Evolutionary conservation across 2,888 invertebrate genomes (phyloP).

Genomic region (Teleiodes luculella): DNA sequence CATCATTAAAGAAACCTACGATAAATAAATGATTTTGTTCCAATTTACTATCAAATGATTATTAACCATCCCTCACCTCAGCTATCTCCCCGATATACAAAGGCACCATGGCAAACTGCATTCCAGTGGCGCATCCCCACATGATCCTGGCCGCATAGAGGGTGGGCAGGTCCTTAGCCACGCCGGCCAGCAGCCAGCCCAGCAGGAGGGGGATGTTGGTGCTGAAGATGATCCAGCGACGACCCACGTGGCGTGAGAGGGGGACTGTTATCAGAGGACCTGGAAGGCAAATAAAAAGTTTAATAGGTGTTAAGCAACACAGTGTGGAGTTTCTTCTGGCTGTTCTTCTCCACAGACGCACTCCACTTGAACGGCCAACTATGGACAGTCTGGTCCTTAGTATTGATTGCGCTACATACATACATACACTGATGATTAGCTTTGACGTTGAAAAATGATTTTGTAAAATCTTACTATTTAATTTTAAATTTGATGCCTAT

Average conservation of each 20-base stretch:
- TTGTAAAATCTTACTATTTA: too few species aligned
- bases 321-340: too few species aligned
- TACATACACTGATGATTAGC: too few species aligned
- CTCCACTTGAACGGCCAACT: too few species aligned
- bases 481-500: too few species aligned
- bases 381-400: too few species aligned
- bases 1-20: not conserved
- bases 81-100: constrained; percentile 93
- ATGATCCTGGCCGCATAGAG: constrained; percentile 78
- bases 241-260: constrained; percentile 82
- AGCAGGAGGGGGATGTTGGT: constrained; percentile 83
- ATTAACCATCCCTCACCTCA: constrained; percentile 65
- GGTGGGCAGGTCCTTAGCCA: constrained; percentile 68
- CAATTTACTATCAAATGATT: too few species aligned
- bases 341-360: too few species aligned
- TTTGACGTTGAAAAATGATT: too few species aligned
- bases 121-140: constrained; percentile 83
- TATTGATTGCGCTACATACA: too few species aligned
- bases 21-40: too few species aligned
- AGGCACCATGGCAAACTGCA: constrained; percentile 86
- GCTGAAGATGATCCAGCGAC: constrained; percentile 83
- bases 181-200: constrained; percentile 85
- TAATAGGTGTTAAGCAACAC: too few species aligned
- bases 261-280: constrained; percentile 86
- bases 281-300: constrained; percentile 26